phyloP scores from a whole-genome alignment of 2,113 vertebrate genomes.

The Machaerirhynchus nigripectus region DNA sequence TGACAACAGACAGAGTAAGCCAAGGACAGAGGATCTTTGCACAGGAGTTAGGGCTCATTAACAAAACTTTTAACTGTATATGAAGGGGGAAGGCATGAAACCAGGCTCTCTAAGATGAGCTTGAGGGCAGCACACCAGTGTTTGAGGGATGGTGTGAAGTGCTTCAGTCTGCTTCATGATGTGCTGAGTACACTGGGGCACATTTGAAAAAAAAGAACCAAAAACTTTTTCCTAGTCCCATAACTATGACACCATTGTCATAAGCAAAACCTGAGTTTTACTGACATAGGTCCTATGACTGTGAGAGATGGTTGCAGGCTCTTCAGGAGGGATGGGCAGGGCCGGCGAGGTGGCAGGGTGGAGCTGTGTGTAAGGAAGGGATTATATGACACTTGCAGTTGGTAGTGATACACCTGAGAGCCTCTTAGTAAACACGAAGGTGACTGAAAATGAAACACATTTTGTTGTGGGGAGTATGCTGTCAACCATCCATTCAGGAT shows the following conservation, averaged over 20 bases:
- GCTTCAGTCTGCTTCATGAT: neutral
- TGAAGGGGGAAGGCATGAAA: neutral
- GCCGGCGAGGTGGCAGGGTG: accelerated
- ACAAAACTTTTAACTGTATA: neutral
- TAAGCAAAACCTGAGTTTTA: neutral
- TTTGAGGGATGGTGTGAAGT: accelerated
- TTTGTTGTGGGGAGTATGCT: neutral
- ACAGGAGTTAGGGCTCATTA: neutral
- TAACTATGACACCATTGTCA: accelerated
- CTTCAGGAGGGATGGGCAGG: neutral
- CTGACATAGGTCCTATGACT: neutral
- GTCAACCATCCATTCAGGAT: neutral
- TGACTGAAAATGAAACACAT: neutral
- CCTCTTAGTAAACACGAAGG: neutral
- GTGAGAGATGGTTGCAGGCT: neutral
- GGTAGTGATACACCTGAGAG: accelerated
- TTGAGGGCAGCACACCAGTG: accelerated
- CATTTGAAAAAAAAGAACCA: neutral
- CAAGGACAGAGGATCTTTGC: neutral
- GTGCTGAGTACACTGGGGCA: neutral
- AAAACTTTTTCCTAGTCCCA: neutral
- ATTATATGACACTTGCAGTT: neutral
- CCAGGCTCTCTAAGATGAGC: neutral
- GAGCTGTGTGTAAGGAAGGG: neutral
- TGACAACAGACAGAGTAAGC: neutral